phyloP scores from a whole-genome alignment of 1,140 invertebrate genomes.

The Dolichoris vasculosae region DNA sequence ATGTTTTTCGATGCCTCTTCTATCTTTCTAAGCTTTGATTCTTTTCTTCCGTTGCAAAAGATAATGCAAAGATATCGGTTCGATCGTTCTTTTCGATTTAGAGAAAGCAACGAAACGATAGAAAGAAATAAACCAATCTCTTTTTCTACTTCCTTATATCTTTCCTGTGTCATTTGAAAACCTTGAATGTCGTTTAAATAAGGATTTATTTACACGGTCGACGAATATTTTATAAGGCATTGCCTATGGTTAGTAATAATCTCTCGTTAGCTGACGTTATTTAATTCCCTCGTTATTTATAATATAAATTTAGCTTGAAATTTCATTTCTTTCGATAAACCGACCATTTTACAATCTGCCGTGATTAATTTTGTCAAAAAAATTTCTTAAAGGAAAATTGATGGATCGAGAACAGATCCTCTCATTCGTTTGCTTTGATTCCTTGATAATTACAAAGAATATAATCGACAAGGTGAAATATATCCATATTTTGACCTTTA shows the following conservation, averaged over 20 bases:
- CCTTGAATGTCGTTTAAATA: no score
- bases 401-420: no score
- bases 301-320: not conserved
- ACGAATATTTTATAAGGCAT: no score
- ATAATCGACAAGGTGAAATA: not conserved
- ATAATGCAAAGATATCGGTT: not conserved
- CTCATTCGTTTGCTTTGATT: not conserved
- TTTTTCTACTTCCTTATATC: not conserved
- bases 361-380: not conserved
- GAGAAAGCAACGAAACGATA: not conserved
- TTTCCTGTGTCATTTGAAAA: no score
- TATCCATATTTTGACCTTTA: not conserved
- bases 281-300: no score
- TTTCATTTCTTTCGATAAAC: not conserved
- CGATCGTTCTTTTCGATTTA: not conserved
- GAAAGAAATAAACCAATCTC: not conserved
- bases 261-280: no score
- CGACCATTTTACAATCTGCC: not conserved
- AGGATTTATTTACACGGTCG: no score
- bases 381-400: no score
- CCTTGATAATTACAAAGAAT: not conserved
- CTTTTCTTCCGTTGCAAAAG: not conserved
- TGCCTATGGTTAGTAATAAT: no score
- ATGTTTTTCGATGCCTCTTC: not conserved
- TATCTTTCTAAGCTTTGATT: no score